Evolutionary conservation across 2,797 vertebrate genomes (phyloP).

Genomic region (Pempheris klunzingeri): DNA sequence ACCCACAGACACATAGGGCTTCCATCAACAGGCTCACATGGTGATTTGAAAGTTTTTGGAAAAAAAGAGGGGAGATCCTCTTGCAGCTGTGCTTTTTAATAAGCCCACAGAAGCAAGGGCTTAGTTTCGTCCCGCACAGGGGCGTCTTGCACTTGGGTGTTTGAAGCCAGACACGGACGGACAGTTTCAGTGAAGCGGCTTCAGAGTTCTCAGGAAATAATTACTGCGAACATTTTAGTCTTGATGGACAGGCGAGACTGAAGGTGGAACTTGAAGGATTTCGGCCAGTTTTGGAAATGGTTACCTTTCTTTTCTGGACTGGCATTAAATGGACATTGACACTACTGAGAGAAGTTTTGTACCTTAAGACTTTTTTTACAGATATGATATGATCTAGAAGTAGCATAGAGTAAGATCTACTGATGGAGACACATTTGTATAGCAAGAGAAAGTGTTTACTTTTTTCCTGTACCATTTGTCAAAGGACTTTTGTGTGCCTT

Average conservation of each 20-base stretch:
- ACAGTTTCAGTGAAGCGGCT: conserved; percentile 80
- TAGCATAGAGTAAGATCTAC: conserved; percentile 88
- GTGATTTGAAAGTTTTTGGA: conserved; percentile 75
- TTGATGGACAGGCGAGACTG: conserved; percentile 78
- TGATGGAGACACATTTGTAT: conserved; percentile 91
- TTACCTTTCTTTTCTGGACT: conserved; percentile 75
- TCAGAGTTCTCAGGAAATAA: conserved; percentile 94
- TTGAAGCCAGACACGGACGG: conserved; percentile 87
- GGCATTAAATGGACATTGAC: conserved; percentile 86
- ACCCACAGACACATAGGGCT: conserved; percentile 93
- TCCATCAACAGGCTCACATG: conserved; percentile 56
- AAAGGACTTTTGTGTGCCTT: conserved; percentile 99
- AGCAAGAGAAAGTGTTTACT: conserved; percentile 91
- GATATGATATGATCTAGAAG: conserved; percentile 82
- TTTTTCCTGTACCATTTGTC: conserved; percentile 93
- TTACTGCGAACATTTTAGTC: conserved; percentile 88
- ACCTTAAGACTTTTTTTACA: conserved; percentile 86
- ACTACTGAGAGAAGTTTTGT: conserved; percentile 93
- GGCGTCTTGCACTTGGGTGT: conserved; percentile 90
- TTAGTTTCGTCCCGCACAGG: conserved; percentile 80
- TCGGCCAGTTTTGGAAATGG: conserved; percentile 81
- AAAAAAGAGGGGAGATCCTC: conserved; percentile 79
- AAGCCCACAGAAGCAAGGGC: conserved; percentile 81
- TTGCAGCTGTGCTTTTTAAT: conserved; percentile 86
- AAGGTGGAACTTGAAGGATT: conserved; percentile 81